Evolutionary conservation across 2,113 vertebrate genomes (phyloP), one percentile per base, ranked within the genome.

Genomic region (Daboia siamensis): DNA sequence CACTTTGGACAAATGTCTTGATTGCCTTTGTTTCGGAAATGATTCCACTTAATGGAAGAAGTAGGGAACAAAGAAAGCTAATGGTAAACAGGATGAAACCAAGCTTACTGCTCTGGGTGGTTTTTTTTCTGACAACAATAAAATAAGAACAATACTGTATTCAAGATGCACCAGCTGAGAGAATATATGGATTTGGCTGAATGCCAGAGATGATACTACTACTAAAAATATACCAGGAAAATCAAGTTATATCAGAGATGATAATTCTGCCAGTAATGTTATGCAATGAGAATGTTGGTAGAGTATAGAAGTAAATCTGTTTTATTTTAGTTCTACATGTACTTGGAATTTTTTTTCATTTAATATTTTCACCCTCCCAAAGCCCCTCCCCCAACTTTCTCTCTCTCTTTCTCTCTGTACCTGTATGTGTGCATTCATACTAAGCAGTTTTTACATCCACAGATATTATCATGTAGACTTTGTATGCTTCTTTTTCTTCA

Each of bases 211-310:
- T 12, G 39, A 39, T 59, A 24, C 33, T 7, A 17, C 87, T 24
- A 57, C 21, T 89, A 39, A 89, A 89, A 89, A 89, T 89, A 57
- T 44, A 89, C 29, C 87, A 56, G 54, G 8, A 88, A 12, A 88
- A 55, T 55, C n/a, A 33, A n/a, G 20, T 20, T 87, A 54, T 54
- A 52, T 5, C 86, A 54, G 86, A 51, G 17, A 80, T 74, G 86
- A 87, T 54, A 52, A 87, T 54, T 55, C 48, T 52, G 26, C 85
- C 85, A 20, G 29, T 87, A n/a, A 80, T 80, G 74, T 80, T 80
- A 80, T 80, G 74, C 33, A 80, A 39, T 39, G 7, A 80, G 33
- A 80, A 21, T 44, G 74, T 80, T 39, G 74, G 74, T 33, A 80
- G 33, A 80, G 44, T 21, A 80, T 44, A 80, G 33, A 44, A 21